Percentiles rank a stretch among this genome's conserved stretches.
Conservation (phyloP, 2,797 vertebrate genomes). For the Etheostoma nigrum region DNA sequence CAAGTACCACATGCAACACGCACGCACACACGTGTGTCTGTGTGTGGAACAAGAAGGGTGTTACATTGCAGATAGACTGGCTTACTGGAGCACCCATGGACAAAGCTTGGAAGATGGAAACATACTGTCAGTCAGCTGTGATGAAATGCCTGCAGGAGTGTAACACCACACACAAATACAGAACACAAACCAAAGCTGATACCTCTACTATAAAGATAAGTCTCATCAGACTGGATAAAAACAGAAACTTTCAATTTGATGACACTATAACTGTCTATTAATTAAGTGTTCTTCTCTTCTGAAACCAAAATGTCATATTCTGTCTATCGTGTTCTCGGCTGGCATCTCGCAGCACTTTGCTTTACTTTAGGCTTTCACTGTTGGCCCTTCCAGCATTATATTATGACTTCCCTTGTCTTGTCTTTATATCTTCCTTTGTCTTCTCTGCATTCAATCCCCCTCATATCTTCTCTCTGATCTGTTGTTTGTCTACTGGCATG, state of each 20-base stretch:
- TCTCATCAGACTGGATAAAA: slow-evolving; percentile 2
- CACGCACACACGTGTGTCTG: neutral
- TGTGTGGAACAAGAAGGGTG: neutral
- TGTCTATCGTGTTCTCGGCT: neutral
- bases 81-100: slow-evolving; percentile 55
- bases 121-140: slow-evolving; percentile 66
- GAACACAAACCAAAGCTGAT: slow-evolving; percentile 12
- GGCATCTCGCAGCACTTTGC: slow-evolving; percentile 9
- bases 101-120: slow-evolving; percentile 65
- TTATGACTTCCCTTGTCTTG: neutral
- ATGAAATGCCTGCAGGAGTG: slow-evolving; percentile 67
- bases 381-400: neutral
- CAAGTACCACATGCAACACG: slow-evolving; percentile 19
- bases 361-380: neutral
- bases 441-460: neutral
- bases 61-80: slow-evolving; percentile 43
- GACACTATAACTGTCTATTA: neutral
- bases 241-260: slow-evolving; percentile 4
- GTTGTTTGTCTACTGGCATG: slow-evolving; percentile 24
- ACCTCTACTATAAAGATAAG: neutral
- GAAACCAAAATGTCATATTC: neutral
- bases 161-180: slow-evolving; percentile 25
- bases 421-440: neutral
- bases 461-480: slow-evolving; percentile 6
- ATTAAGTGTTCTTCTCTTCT: neutral